phyloP scores from a whole-genome alignment of 2,888 invertebrate genomes.

The Flabesymbios commensalis region DNA sequence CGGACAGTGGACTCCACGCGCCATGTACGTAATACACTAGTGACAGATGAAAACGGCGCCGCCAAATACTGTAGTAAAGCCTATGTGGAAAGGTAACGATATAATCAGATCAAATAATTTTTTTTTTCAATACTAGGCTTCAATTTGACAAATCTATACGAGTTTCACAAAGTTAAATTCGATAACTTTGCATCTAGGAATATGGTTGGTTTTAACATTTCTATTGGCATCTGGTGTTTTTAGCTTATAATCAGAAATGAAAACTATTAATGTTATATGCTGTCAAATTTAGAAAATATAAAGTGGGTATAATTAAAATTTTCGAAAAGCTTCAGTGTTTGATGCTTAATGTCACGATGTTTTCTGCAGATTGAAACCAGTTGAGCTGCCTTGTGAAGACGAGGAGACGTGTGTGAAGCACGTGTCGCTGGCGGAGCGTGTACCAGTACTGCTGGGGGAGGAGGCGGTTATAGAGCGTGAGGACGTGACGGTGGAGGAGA shows the following conservation, averaged over 20 bases:
- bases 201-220: background rate
- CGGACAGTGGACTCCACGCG: slow-evolving; percentile 6
- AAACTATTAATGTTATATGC: too few relatives aligned
- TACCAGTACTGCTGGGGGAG: background rate
- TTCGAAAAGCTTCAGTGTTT: too few relatives aligned
- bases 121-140: background rate
- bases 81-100: slow-evolving; percentile 31
- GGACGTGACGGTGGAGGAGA: slow-evolving; percentile 9
- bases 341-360: background rate
- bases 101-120: background rate
- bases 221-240: too few relatives aligned
- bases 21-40: slow-evolving; percentile 6
- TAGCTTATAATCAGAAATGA: too few relatives aligned
- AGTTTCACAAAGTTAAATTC: too few relatives aligned
- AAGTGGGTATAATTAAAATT: too few relatives aligned
- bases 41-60: slow-evolving; percentile 9
- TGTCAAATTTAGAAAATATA: too few relatives aligned
- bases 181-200: background rate
- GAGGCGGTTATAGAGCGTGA: background rate
- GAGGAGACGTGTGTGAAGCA: slow-evolving; percentile 12
- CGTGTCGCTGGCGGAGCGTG: slow-evolving; percentile 4
- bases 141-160: background rate
- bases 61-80: slow-evolving; percentile 30
- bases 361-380: slow-evolving; percentile 3
- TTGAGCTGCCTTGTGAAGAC: slow-evolving; percentile 6